These are phyloP conservation scores for Acanthochromis polyacanthus DNA, from an alignment of 2,113 vertebrate genomes.

Conservation along the genomic window DNA sequence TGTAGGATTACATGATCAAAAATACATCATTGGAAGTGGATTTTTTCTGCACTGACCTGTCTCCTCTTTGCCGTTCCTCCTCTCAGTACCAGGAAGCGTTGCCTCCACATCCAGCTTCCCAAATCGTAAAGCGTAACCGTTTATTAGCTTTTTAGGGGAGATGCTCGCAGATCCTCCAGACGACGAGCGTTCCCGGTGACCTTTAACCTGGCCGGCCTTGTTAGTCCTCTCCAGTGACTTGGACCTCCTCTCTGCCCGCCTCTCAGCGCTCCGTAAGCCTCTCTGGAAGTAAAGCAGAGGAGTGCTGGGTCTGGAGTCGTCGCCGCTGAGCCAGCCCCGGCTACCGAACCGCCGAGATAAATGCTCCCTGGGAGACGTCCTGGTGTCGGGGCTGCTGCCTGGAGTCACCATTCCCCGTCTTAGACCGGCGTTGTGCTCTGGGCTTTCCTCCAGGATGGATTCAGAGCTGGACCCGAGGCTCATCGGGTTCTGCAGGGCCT, in stretches of 20 bases:
- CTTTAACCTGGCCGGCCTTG: constrained; percentile 79
- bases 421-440: constrained; percentile 59
- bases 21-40: not conserved
- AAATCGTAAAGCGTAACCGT: constrained; percentile 80
- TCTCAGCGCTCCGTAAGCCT: constrained; percentile 65
- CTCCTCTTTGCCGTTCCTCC: constrained; percentile 80
- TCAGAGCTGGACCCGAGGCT: constrained; percentile 87
- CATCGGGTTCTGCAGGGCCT: constrained; percentile 90
- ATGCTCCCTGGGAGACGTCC: constrained; percentile 67
- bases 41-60: constrained; percentile 71
- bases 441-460: constrained; percentile 82
- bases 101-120: constrained; percentile 81
- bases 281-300: constrained; percentile 73
- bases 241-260: constrained; percentile 81
- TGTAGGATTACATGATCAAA: not conserved
- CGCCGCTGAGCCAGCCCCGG: constrained; percentile 72
- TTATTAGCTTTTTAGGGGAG: constrained; percentile 82
- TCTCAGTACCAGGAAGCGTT: constrained; percentile 71
- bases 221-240: constrained; percentile 85
- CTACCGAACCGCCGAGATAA: constrained; percentile 64
- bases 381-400: constrained; percentile 66
- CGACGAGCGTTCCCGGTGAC: constrained; percentile 77
- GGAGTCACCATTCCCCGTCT: constrained; percentile 58
- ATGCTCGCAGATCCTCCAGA: constrained; percentile 77
- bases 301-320: constrained; percentile 68